Evolutionary conservation across 2,888 invertebrate species (phyloP).

Genomic region (Drosophila dives): DNA sequence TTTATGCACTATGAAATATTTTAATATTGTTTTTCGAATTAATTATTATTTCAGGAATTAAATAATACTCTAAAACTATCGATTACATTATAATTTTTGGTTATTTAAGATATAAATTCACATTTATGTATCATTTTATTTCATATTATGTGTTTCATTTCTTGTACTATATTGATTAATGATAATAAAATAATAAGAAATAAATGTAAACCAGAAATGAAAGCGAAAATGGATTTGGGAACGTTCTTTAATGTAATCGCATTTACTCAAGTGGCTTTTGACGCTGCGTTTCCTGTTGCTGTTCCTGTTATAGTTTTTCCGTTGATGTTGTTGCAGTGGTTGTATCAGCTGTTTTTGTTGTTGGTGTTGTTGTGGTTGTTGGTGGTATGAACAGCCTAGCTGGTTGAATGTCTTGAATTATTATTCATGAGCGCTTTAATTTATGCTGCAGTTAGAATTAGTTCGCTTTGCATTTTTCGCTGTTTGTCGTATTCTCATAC

Average conservation of each 20-base stretch:
- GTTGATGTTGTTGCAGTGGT: constrained; percentile 18
- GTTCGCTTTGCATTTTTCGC: constrained; percentile 74
- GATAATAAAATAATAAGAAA: not conserved
- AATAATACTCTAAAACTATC: not conserved
- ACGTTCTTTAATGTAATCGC: constrained; percentile 32
- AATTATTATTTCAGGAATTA: not conserved
- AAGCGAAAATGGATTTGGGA: constrained; percentile 27
- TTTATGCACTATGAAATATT: no score
- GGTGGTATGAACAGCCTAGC: constrained; percentile 9
- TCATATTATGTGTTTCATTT: not conserved
- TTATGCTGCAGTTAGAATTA: constrained; percentile 79
- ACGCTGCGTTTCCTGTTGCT: constrained; percentile 44
- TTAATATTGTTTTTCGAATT: not conserved
- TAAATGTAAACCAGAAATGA: not conserved
- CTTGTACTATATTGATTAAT: no score
- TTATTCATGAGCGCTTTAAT: constrained; percentile 78
- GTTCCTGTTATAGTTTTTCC: constrained; percentile 27
- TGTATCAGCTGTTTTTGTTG: constrained; percentile 8
- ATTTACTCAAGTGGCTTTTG: constrained; percentile 72
- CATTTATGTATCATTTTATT: not conserved
- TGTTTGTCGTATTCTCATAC: constrained; percentile 30
- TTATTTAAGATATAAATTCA: no score
- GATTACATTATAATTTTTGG: no score
- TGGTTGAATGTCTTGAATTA: constrained; percentile 73
- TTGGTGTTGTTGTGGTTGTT: constrained; percentile 20